Percentiles rank a stretch among this genome's conserved stretches.
Conservation (phyloP, 2,888 invertebrate species). For the Lepeophtheirus nordmannii region DNA sequence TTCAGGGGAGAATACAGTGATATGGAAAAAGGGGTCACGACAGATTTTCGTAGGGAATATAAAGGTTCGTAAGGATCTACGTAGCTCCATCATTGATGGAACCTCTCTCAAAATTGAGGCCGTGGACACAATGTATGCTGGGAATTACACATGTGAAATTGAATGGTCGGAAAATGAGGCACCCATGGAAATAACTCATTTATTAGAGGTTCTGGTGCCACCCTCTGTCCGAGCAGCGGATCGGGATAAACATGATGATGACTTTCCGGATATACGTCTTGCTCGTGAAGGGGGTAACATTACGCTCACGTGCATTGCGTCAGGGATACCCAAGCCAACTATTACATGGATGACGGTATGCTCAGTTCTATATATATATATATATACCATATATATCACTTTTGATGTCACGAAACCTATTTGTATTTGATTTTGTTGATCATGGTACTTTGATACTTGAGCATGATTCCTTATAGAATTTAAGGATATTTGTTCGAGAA, state of each 20-base stretch:
- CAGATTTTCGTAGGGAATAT: background rate
- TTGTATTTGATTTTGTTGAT: too few species aligned
- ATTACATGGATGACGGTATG: slow-evolving; percentile 25
- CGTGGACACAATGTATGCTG: slow-evolving; percentile 7
- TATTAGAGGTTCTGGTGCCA: slow-evolving; percentile 6
- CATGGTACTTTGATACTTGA: too few species aligned
- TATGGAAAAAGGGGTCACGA: slow-evolving; percentile 1
- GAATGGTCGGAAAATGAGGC: slow-evolving; percentile 15
- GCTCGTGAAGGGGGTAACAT: slow-evolving; percentile 26
- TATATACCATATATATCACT: too few species aligned
- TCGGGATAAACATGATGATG: background rate
- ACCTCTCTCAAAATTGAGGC: slow-evolving; percentile 7
- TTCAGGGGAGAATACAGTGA: slow-evolving; percentile 7
- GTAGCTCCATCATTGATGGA: slow-evolving; percentile 6
- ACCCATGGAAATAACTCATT: slow-evolving; percentile 8
- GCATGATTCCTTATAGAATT: too few species aligned
- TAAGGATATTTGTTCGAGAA: too few species aligned
- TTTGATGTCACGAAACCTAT: too few species aligned
- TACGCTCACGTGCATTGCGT: slow-evolving; percentile 27
- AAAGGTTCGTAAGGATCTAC: slow-evolving; percentile 11
- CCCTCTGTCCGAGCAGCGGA: slow-evolving; percentile 4
- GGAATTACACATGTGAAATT: slow-evolving; percentile 19
- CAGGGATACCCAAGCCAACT: slow-evolving; percentile 26
- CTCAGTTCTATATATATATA: too few species aligned
- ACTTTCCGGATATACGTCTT: background rate